Evolutionary conservation across 2,113 vertebrate genomes (phyloP), one percentile per base, ranked within the genome.

Genomic region (Morone chrysops): DNA sequence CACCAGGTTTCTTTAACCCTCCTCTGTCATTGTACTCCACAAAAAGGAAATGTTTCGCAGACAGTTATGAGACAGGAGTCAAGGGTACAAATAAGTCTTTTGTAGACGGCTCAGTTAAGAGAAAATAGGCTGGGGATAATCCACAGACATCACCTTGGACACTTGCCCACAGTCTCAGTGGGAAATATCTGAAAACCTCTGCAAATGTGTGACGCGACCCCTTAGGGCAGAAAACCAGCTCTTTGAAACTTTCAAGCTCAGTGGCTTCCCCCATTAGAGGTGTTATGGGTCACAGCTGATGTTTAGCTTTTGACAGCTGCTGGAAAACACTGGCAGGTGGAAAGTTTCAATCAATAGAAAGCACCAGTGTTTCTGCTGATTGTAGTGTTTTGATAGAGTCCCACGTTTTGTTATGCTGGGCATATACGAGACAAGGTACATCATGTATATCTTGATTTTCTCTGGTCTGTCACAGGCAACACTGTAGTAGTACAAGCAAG

Each of bases 201-300:
- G 22, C 9, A 74, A 75, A 62, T 62, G 18, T 36, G 20, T n/a
- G 36, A 20, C 41, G 7, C 56, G 59, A 63, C 67, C 68, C 8
- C 40, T 70, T 36, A 16, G 3, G 47, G 16, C 72, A 41, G 22
- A 69, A 50, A 71, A 50, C 45, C 25, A 41, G 59, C 47, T 22
- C 18, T 76, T 69, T 22, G 56, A 65, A 65, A 76, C 41, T 5
- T 59, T 67, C 17, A 70, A 80, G 38, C 66, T 14, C 67, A 41
- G 16, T 62, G 38, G 47, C 51, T 61, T 69, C 56, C 11, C 10
- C 18, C 31, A 51, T 70, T 36, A 61, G 20, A 1, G 2, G 18
- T 36, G 11, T 53, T 31, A 41, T 1, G 50, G 43, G 43, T 48
- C 41, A 48, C 57, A 25, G 50, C 41, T 6, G 50, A 16, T 17